These are phyloP conservation scores for Ptychobarbus kaznakovi DNA, from an alignment of 2,797 vertebrate genomes.

Conservation along the genomic window DNA sequence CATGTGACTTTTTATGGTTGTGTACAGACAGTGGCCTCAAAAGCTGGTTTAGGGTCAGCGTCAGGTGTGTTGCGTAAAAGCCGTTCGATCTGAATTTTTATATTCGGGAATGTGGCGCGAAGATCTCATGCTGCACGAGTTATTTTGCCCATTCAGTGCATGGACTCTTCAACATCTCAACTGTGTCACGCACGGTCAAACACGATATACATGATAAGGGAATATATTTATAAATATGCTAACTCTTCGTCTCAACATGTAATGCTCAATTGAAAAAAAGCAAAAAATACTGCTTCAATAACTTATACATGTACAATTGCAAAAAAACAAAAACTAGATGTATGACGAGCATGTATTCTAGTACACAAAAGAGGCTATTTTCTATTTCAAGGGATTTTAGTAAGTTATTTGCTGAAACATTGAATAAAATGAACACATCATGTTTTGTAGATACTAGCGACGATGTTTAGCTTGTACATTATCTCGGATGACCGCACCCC, in stretches of 20 bases:
- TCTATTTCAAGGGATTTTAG: slow-evolving; percentile 81
- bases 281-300: slow-evolving; percentile 63
- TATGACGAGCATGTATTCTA: slow-evolving; percentile 82
- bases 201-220: slow-evolving; percentile 73
- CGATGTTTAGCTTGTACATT: slow-evolving; percentile 55
- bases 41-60: slow-evolving; percentile 66
- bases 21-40: slow-evolving; percentile 71
- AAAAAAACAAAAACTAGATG: slow-evolving; percentile 67
- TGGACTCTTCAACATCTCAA: slow-evolving; percentile 73
- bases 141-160: slow-evolving; percentile 79
- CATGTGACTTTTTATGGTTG: slow-evolving; percentile 68
- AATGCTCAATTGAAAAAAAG: slow-evolving; percentile 69
- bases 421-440: slow-evolving; percentile 74
- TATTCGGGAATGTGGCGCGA: slow-evolving; percentile 67
- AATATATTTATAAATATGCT: slow-evolving; percentile 69
- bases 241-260: slow-evolving; percentile 74
- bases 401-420: slow-evolving; percentile 81
- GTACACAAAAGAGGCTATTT: slow-evolving; percentile 81
- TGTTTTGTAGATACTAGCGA: slow-evolving; percentile 82
- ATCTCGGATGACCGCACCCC: slow-evolving; percentile 68
- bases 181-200: slow-evolving; percentile 69
- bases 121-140: slow-evolving; percentile 72
- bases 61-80: slow-evolving; percentile 55
- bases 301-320: slow-evolving; percentile 76
- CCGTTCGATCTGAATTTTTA: slow-evolving; percentile 57